These are phyloP conservation scores for Parazoanthus darwini DNA, from an alignment of 92 coral and sea anemone genomes.

Conservation along the genomic window DNA sequence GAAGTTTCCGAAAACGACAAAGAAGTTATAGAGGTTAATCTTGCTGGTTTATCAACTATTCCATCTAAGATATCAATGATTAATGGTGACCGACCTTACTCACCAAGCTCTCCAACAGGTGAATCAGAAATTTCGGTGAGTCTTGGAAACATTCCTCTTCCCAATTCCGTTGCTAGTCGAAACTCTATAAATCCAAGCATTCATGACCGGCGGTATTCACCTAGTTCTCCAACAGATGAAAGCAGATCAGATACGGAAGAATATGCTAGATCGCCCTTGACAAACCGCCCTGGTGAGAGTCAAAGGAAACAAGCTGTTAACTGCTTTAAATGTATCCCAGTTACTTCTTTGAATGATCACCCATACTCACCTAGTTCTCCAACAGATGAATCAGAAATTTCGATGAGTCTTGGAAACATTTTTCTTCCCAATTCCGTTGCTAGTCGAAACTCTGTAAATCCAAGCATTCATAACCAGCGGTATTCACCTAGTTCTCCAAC, in stretches of 20 bases:
- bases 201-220: neutral
- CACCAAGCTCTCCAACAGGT: conserved; percentile 26
- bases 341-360: too few species aligned
- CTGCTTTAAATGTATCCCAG: too few species aligned
- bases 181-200: neutral
- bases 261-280: too few species aligned
- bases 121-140: neutral
- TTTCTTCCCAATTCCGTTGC: neutral
- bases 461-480: neutral
- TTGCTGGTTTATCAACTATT: neutral
- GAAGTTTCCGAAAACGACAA: too few species aligned
- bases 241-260: too few species aligned
- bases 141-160: neutral
- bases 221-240: neutral
- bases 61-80: too few species aligned
- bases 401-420: too few species aligned
- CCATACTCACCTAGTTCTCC: too few species aligned
- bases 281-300: too few species aligned
- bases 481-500: conserved; percentile 4
- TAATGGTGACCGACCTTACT: neutral
- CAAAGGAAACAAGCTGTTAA: too few species aligned
- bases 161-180: neutral
- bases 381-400: neutral
- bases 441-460: neutral
- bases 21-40: neutral